These are phyloP conservation scores for Zeuzera pyrina DNA, from an alignment of 2,888 invertebrate genomes.

Conservation along the genomic window DNA sequence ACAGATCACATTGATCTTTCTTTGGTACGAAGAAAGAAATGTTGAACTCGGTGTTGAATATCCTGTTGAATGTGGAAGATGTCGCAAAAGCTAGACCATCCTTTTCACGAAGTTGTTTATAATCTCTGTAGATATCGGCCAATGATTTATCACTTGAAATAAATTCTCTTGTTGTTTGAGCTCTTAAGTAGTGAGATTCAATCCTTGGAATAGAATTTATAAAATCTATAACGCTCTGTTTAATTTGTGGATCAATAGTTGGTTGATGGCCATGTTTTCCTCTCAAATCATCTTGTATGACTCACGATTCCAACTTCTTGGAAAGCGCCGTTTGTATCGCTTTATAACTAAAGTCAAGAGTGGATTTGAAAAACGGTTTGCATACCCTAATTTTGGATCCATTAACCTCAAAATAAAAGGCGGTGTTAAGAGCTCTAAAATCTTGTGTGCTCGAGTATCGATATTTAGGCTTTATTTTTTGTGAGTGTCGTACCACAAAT, in stretches of 20 bases:
- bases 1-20: conserved; percentile 19
- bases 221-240: conserved; percentile 6
- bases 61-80: conserved; percentile 15
- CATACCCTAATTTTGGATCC: no score
- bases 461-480: no score
- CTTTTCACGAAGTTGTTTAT: conserved; percentile 11
- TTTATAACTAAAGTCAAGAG: conserved; percentile 3
- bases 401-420: no score
- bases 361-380: conserved; percentile 4
- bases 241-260: conserved; percentile 5
- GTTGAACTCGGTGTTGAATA: no score
- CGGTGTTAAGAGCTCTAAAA: no score
- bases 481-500: no score
- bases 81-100: conserved; percentile 11
- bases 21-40: conserved; percentile 18
- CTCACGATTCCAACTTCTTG: conserved; percentile 2
- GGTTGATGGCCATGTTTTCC: conserved; percentile 4
- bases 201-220: conserved; percentile 11
- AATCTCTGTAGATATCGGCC: conserved; percentile 18
- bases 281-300: conserved; percentile 4
- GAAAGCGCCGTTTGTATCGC: conserved; percentile 3
- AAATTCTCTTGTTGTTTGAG: conserved; percentile 16
- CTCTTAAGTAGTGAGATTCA: conserved; percentile 13
- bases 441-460: no score
- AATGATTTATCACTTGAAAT: conserved; percentile 17